Base-by-base conservation (phyloP, 2,797 vertebrate species). In the Gallinago nigripennis region DNA sequence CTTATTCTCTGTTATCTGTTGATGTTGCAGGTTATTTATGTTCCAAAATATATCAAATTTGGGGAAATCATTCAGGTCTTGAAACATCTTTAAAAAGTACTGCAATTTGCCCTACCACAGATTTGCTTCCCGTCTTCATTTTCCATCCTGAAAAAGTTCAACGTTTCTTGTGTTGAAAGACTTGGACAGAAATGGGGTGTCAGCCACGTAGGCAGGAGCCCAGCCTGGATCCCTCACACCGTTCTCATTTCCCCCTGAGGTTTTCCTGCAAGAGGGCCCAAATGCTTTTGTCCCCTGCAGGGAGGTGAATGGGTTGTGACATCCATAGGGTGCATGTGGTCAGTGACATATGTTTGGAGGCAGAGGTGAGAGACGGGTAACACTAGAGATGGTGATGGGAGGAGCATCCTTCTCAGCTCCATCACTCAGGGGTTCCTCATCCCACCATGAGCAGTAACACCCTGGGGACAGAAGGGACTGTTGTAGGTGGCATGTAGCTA, bases 331-430 rank as follows among this genome's bases (percentile, higher is more conserved):
- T 16, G 20, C 28, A 11, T 0, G 0, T 27, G 31, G 20, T 12
- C 0, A 0, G 37, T 15, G 48, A 60, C 0, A 1, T 33, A 11
- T 0, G 0, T 41, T 9, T 0, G 0, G 41, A 21, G 61, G 48
- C 41, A 28, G 46, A 51, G 16, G 21, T 65, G 64, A 54, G 71
- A 41, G 53, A 20, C 0, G 0, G 21, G 18, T 58, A 39, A 63
- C 2, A 1, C 66, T n/a, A n/a, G 75, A 54, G 88, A 18, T 12
- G 7, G n/a, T 3, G 3, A 8, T 0, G 0, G 72, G 35, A 41
- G 41, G 16, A 90, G n/a, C 39, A 50, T 58, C 46, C 8, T 37
- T 27, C 57, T 88, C 31, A 1, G 4, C 60, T 54, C 46, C 41
- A 4, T 57, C 85, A 8, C 63, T 25, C 65, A 12, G 48, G 0